A percentile compares a stretch with the other conserved stretches of the same genome.
phyloP scores from a whole-genome alignment of 2,797 vertebrate genomes.

The Helostoma temminkii region DNA sequence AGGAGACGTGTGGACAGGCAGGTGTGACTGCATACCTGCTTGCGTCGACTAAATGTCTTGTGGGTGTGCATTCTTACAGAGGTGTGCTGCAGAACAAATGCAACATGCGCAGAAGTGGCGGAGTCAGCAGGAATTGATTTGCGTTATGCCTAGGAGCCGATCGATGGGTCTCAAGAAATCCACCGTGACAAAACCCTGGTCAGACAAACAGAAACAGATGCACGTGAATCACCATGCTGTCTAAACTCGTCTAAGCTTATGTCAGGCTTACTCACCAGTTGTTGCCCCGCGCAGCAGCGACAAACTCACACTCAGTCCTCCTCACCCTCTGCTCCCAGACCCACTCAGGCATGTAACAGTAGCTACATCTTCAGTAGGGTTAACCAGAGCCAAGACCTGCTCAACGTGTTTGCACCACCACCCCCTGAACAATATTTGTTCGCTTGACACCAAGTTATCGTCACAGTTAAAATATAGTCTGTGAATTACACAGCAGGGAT shows the following conservation, averaged over 20 bases:
- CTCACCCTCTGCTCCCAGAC: slow-evolving; percentile 53
- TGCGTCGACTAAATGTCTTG: slow-evolving; percentile 19
- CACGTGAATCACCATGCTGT: neutral
- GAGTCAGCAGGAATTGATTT: neutral
- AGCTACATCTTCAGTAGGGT: slow-evolving; percentile 32
- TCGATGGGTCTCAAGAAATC: too few species aligned
- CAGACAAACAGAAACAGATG: neutral
- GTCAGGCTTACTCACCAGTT: slow-evolving; percentile 48
- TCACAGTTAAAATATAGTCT: neutral
- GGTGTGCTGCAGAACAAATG: slow-evolving; percentile 16
- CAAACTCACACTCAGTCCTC: slow-evolving; percentile 61
- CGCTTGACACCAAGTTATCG: neutral
- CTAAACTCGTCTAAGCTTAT: slow-evolving; percentile 15
- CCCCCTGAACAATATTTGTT: slow-evolving; percentile 28
- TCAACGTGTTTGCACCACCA: slow-evolving; percentile 40
- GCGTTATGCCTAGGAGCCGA: neutral
- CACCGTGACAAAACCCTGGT: neutral
- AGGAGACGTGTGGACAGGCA: slow-evolving; percentile 30
- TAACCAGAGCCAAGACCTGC: slow-evolving; percentile 48
- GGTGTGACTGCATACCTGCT: slow-evolving; percentile 63
- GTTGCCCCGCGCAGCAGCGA: slow-evolving; percentile 32
- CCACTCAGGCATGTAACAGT: slow-evolving; percentile 68
- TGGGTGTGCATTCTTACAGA: slow-evolving; percentile 13
- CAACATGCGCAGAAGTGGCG: neutral
- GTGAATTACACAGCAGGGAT: neutral